Evolutionary conservation across 2,888 invertebrate genomes (phyloP).

Genomic region (Tethea ocularis): DNA sequence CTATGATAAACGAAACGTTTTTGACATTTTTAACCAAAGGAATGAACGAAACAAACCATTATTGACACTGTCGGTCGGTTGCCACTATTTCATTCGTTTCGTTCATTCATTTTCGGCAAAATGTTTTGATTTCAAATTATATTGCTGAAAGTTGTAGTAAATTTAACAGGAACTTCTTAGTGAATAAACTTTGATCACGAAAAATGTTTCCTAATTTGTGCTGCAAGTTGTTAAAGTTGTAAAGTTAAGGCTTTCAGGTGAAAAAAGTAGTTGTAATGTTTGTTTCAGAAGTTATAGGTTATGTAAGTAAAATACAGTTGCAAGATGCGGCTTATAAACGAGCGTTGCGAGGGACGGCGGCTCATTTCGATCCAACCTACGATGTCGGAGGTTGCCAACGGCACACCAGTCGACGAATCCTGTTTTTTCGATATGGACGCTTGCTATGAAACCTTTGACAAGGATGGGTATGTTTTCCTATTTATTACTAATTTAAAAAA

Average conservation of each 20-base stretch:
- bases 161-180: not conserved
- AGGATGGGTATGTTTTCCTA: conserved; percentile 89
- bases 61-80: no score
- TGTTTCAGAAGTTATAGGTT: conserved; percentile 47
- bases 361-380: conserved; percentile 75
- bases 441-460: conserved; percentile 95
- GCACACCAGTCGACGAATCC: conserved; percentile 74
- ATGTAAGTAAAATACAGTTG: conserved; percentile 43
- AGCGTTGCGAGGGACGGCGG: conserved; percentile 52
- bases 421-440: conserved; percentile 91
- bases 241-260: not conserved
- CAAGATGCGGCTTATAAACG: conserved; percentile 71
- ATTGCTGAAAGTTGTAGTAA: not conserved
- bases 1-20: no score
- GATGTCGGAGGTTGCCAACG: conserved; percentile 75
- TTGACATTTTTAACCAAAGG: no score
- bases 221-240: not conserved
- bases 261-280: conserved; percentile 7
- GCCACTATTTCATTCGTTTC: no score
- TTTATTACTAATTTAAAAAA: not conserved
- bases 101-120: conserved; percentile 7
- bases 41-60: no score
- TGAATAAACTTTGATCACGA: not conserved
- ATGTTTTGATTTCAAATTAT: not conserved
- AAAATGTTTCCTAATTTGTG: not conserved